Evolutionary conservation across 2,888 invertebrate species (phyloP), one percentile per base, ranked within the genome.

Genomic region (Prenolepis imparis): DNA sequence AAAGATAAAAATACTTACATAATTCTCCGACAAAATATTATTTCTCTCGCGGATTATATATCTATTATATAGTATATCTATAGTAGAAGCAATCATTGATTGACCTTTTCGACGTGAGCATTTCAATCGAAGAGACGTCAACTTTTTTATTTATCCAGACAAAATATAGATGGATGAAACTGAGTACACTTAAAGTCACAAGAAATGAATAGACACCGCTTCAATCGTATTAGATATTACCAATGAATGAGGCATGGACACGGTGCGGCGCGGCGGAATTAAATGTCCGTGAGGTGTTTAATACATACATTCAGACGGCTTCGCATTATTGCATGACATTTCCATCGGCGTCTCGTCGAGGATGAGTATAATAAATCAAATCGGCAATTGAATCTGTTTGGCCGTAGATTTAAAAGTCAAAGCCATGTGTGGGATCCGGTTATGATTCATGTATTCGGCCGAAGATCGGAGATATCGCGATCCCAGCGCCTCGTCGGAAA

Each of bases 391-490:
- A 78, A 78, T 70, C 70, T 28, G 70, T 41, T 67, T 24, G 68
- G 44, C 18, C 24, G 21, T 21, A 70, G 41, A 70, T 78, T 78
- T 78, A 68, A 78, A 78, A 78, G 78, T 78, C 78, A 59, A 78
- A 78, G 44, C 41, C 24, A 59, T 18, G 70, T 68, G 57, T 78
- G 44, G 77, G 57, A 68, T 78, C 57, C 77, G 68, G 77, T 57
- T 78, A 78, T 78, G 78, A 78, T 78, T 78, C 78, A 78, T 78
- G 70, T 70, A 70, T 78, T 78, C 70, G 70, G 70, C 32, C 57
- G 32, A 78, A 78, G 78, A 78, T 78, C 59, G 70, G 41, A 59
- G 78, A 70, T 78, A 78, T 18, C 21, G 32, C 57, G 32, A 32
- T n/a, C 11, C 28, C 77, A 39, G 66, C 41, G 41, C 75, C n/a